Evolutionary conservation across 1,140 invertebrate species (phyloP).

Genomic region (Lasioglossum baleicum): DNA sequence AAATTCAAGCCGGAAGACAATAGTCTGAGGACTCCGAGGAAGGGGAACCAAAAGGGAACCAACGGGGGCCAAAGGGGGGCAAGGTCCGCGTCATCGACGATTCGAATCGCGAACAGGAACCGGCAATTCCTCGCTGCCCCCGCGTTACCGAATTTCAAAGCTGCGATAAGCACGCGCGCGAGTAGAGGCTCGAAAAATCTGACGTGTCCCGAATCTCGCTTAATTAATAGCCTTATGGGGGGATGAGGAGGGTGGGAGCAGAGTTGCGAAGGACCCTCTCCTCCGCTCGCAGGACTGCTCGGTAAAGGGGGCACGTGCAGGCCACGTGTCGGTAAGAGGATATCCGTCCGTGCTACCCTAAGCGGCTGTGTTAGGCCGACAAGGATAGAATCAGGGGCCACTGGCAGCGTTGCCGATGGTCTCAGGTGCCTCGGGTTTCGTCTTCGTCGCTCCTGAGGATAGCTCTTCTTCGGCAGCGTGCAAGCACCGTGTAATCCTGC

Average conservation of each 20-base stretch:
- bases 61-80: too few relatives aligned
- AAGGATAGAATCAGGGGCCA: constrained; percentile 26
- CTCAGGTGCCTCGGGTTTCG: constrained; percentile 50
- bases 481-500: constrained; percentile 32
- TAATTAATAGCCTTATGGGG: constrained; percentile 75
- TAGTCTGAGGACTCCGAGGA: too few relatives aligned
- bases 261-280: constrained; percentile 42
- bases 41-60: too few relatives aligned
- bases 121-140: constrained; percentile 21
- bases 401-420: constrained; percentile 31
- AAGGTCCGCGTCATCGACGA: not conserved
- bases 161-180: constrained; percentile 6
- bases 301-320: constrained; percentile 72
- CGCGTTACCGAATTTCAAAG: constrained; percentile 57
- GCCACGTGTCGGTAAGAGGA: constrained; percentile 79
- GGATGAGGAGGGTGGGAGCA: constrained; percentile 10
- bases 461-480: not conserved
- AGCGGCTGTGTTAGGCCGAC: constrained; percentile 49
- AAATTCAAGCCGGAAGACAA: too few relatives aligned
- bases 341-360: constrained; percentile 70
- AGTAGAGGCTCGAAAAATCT: constrained; percentile 64
- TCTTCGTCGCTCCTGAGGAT: constrained; percentile 26
- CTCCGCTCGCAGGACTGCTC: constrained; percentile 52
- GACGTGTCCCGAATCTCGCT: constrained; percentile 75
- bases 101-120: constrained; percentile 29